Evolutionary conservation across 2,113 vertebrate genomes (phyloP), one percentile per base, ranked within the genome.

Genomic region (Myotis yumanensis): DNA sequence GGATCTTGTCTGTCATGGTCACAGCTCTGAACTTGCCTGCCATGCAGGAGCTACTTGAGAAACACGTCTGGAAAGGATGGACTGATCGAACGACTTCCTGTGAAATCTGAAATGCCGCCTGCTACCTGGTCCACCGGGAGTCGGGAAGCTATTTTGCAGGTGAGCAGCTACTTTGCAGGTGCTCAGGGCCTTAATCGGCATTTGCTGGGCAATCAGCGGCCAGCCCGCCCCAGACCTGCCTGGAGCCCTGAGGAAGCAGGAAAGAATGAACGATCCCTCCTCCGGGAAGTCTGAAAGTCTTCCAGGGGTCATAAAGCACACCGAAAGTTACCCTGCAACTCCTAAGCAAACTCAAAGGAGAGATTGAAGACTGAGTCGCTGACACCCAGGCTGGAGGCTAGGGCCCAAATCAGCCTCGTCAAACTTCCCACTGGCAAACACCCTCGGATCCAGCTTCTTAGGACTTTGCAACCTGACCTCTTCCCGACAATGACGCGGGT

Each of bases 311-410:
- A 95, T 51, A 64, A 40, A 89, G 76, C 76, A 72, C 51, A 14
- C 76, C 11, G 59, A 62, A 12, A 46, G 54, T 75, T 83, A 95
- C 95, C 90, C 82, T 91, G 93, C 96, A 95, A 95, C 96, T 89
- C 54, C 77, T 82, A 95, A 68, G 89, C 81, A 95, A 76, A 95
- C 0, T 0, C 77, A 15, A 51, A 80, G 52, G 32, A 59, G 57
- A 94, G 80, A 71, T 64, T 57, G 87, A 35, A 94, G 91, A 80
- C 37, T 68, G 80, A 3, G 2, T 2, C 17, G 77, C 88, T 28
- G 90, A 96, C 89, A 52, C 93, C 82, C 32, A 93, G 57, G 82
- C 68, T 91, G 86, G 35, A 90, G 73, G 86, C 88, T 23, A 28
- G 54, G 40, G 68, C 95, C 92, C 92, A 95, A 88, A 22, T 8